A percentile compares a stretch with the other conserved stretches of the same genome.
Evolutionary conservation across 1,140 invertebrate species (phyloP).

Genomic region (Caenorhabditis elegans): DNA sequence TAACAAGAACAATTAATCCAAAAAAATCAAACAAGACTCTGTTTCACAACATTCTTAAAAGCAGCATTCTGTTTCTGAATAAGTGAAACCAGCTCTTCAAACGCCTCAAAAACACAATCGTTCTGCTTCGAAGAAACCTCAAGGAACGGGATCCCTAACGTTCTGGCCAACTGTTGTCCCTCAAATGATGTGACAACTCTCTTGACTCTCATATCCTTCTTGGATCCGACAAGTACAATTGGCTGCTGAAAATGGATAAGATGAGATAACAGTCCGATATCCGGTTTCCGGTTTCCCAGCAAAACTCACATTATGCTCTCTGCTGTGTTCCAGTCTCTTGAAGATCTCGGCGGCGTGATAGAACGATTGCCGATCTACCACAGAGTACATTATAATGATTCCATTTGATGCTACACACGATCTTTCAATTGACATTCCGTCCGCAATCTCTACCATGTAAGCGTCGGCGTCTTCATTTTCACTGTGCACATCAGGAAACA

Average conservation of each 20-base stretch:
- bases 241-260: not conserved
- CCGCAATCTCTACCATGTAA: not conserved
- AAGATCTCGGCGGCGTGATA: conserved; percentile 3
- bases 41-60: not conserved
- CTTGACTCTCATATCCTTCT: not conserved
- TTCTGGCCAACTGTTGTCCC: not conserved
- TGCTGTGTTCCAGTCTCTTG: not conserved
- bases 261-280: too few species aligned
- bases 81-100: not conserved
- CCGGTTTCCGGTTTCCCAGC: too few species aligned
- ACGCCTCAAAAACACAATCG: conserved; percentile 1
- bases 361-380: not conserved
- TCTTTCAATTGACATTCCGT: not conserved
- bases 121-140: not conserved
- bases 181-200: not conserved
- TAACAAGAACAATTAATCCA: not conserved
- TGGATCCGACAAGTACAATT: not conserved
- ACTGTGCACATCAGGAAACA: not conserved
- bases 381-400: conserved; percentile 8
- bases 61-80: conserved; percentile 9
- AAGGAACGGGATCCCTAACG: not conserved
- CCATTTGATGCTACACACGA: not conserved
- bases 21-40: not conserved
- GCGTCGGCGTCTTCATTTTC: not conserved
- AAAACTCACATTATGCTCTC: conserved; percentile 16